Conservation (phyloP, 2,113 vertebrate genomes). For the Rhizomys pruinosus region DNA sequence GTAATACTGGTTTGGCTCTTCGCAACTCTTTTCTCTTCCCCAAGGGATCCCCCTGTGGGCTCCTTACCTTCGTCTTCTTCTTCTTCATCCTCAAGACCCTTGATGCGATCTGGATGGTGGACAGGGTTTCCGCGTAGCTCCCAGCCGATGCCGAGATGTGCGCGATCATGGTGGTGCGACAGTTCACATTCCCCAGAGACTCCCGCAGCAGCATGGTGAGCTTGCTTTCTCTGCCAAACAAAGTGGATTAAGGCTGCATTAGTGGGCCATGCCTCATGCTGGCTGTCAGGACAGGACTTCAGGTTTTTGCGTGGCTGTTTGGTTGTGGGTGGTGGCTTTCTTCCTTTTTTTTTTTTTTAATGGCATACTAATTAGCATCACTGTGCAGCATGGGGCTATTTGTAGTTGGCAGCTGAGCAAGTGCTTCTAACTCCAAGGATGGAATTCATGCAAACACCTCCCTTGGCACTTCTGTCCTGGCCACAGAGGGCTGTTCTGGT, state of each 20-base stretch:
- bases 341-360: slow-evolving; percentile 72
- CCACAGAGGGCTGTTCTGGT: background rate
- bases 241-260: slow-evolving; percentile 85
- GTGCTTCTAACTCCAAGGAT: slow-evolving; percentile 37
- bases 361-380: slow-evolving; percentile 80
- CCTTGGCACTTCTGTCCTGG: slow-evolving; percentile 20
- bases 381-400: slow-evolving; percentile 59
- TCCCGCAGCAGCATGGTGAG: slow-evolving; percentile 99
- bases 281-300: slow-evolving; percentile 75
- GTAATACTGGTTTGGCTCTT: background rate
- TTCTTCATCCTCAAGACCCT: slow-evolving; percentile 98
- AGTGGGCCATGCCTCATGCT: slow-evolving; percentile 74
- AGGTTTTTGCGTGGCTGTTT: slow-evolving; percentile 68
- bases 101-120: slow-evolving; percentile 97
- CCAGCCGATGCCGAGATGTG: slow-evolving; percentile 95
- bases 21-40: background rate
- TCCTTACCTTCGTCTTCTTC: slow-evolving; percentile 97
- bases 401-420: slow-evolving; percentile 73
- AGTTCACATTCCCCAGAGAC: slow-evolving; percentile 99
- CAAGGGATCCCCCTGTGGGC: fast-evolving
- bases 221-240: slow-evolving; percentile 96
- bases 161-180: slow-evolving; percentile 99
- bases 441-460: slow-evolving; percentile 28
- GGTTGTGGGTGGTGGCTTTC: background rate
- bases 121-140: slow-evolving; percentile 96